Conservation (phyloP, 1,140 invertebrate species). For the Anagrus nilaparvatae region DNA sequence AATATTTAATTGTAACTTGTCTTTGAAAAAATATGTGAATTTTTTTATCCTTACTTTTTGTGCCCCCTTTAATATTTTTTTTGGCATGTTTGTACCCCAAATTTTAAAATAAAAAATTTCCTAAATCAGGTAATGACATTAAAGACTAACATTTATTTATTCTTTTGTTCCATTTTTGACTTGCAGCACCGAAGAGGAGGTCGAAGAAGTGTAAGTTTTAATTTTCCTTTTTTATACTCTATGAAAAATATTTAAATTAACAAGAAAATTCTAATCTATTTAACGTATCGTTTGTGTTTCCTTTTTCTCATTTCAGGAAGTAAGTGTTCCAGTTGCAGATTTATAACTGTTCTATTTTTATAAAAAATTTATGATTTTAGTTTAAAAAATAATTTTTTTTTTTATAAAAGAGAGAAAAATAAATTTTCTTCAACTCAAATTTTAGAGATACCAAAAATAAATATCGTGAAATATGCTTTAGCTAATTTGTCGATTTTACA, state of each 20-base stretch:
- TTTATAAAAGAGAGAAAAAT: no score
- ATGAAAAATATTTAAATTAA: neutral
- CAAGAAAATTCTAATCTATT: neutral
- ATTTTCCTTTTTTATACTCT: neutral
- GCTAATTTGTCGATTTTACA: no score
- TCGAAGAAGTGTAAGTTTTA: constrained; percentile 38
- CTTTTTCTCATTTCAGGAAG: constrained; percentile 34
- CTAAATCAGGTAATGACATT: constrained; percentile 8
- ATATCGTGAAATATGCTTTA: no score
- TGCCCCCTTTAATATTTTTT: neutral
- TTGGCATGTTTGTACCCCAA: neutral
- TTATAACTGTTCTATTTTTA: no score
- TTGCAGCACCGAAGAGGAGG: constrained; percentile 38
- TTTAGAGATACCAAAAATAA: no score
- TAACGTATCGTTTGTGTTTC: constrained; percentile 9
- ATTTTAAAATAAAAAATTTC: neutral
- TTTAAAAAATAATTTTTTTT: no score
- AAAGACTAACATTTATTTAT: constrained; percentile 24
- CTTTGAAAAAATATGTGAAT: no score
- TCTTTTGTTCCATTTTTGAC: constrained; percentile 27
- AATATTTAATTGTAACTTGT: no score
- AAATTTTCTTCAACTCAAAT: no score
- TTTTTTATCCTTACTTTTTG: no score
- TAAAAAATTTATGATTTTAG: no score
- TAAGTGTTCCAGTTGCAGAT: constrained; percentile 28